Evolutionary conservation across 2,113 vertebrate species (phyloP), one percentile per base, ranked within the genome.

Genomic region (Micronycteris hirsuta): DNA sequence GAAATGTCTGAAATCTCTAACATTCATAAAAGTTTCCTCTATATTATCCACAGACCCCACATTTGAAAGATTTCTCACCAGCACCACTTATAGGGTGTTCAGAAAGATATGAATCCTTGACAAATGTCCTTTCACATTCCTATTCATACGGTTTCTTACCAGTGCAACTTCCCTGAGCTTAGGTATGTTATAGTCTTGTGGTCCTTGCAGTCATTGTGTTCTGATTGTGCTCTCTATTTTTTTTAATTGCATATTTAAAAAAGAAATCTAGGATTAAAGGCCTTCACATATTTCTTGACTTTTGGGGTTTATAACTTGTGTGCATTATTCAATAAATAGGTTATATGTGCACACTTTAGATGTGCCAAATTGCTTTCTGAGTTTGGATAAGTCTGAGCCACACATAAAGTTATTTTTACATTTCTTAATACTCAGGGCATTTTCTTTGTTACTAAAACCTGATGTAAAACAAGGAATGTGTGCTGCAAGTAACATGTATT

Each of bases 391-490:
- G 4, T 80, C 8, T 91, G 49, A 93, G 20, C 10, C 33, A 47
- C 17, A 70, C 26, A 58, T 61, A n/a, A 58, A 80, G 13, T 56
- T 65, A 45, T 89, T 92, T 89, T 41, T 94, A 61, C 4, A 63
- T 56, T 93, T 82, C 17, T 68, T 80, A 67, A 33, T 5, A 41
- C 5, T 85, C 17, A 65, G 16, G 83, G 31, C 3, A 52, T 61
- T 73, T 70, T 12, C 24, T 52, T 82, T 13, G 31, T 41, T 71
- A 45, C 65, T 58, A 58, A 52, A 31, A 45, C 8, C n/a, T 88
- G 4, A 22, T 49, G 22, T 58, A 76, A 41, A 56, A 41, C 65
- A 63, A 43, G 33, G 26, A 43, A 36, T 17, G 54, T 12, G 11
- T 73, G 1, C 8, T 82, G 1, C 86, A 71, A 33, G 45, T 17